Conservation (phyloP, 2,888 invertebrate species). For the Glaucopsyche alexis region DNA sequence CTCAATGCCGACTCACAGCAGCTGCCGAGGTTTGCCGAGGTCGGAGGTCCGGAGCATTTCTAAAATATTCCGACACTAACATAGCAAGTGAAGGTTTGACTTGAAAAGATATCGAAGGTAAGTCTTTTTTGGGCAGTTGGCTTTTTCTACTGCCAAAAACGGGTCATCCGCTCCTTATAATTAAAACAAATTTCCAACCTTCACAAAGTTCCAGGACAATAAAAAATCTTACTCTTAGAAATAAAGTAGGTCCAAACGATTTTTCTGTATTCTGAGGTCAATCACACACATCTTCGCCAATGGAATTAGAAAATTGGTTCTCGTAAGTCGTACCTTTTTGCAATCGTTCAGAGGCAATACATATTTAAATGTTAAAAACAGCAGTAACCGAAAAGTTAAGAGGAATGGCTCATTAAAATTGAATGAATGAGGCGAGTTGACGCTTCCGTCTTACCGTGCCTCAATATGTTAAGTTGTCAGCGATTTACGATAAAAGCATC, state of each 20-base stretch:
- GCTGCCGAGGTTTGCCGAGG: slow-evolving; percentile 31
- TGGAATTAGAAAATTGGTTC: too few relatives aligned
- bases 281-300: too few relatives aligned
- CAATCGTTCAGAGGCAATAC: not conserved
- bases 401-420: not conserved
- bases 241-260: too few relatives aligned
- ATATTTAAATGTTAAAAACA: not conserved
- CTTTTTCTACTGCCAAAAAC: not conserved
- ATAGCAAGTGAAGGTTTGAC: not conserved
- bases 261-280: too few relatives aligned
- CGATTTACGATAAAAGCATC: slow-evolving; percentile 15
- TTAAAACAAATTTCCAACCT: too few relatives aligned
- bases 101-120: not conserved
- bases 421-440: not conserved
- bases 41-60: slow-evolving; percentile 26
- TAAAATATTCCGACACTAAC: slow-evolving; percentile 19
- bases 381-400: not conserved
- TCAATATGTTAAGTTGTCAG: slow-evolving; percentile 9
- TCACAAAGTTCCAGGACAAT: too few relatives aligned
- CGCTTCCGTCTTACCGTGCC: not conserved
- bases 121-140: not conserved
- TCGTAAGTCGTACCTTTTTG: too few relatives aligned
- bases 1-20: slow-evolving; percentile 38
- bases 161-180: too few relatives aligned
- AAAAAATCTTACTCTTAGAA: too few relatives aligned